These are phyloP conservation scores for Pteruthius melanotis DNA, from an alignment of 2,113 vertebrate genomes.

Conservation along the genomic window DNA sequence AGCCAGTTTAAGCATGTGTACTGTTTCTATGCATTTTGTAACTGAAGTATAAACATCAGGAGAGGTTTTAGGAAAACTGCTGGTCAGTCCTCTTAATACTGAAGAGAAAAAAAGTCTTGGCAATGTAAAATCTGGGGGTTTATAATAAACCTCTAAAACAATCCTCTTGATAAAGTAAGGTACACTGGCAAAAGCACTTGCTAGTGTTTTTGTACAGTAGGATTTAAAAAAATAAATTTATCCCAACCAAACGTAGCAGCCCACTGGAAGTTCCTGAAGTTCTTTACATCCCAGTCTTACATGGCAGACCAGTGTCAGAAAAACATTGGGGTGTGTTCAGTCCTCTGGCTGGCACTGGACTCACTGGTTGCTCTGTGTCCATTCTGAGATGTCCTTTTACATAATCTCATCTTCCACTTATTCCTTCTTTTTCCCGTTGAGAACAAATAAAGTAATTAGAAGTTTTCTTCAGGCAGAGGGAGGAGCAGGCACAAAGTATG, in stretches of 20 bases:
- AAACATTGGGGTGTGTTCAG: not conserved
- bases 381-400: not conserved
- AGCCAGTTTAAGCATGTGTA: not conserved
- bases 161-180: not conserved
- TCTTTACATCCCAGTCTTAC: not conserved
- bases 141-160: not conserved
- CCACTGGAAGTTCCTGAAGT: not conserved
- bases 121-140: not conserved
- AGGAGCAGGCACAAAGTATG: slow-evolving; percentile 43
- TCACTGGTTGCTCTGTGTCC: not conserved
- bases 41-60: not conserved
- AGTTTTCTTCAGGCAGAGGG: slow-evolving; percentile 46
- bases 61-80: not conserved
- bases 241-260: not conserved
- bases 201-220: not conserved
- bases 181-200: not conserved
- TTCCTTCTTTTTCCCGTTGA: not conserved
- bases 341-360: not conserved
- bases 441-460: slow-evolving; percentile 55
- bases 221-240: not conserved
- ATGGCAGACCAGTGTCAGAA: not conserved
- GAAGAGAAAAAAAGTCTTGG: not conserved
- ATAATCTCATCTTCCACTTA: not conserved
- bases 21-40: not conserved
- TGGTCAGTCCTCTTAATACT: not conserved